Percentiles rank a stretch among this genome's conserved stretches.
These are phyloP conservation scores for Pangasianodon hypophthalmus DNA, from an alignment of 2,113 vertebrate genomes.

Conservation along the genomic window DNA sequence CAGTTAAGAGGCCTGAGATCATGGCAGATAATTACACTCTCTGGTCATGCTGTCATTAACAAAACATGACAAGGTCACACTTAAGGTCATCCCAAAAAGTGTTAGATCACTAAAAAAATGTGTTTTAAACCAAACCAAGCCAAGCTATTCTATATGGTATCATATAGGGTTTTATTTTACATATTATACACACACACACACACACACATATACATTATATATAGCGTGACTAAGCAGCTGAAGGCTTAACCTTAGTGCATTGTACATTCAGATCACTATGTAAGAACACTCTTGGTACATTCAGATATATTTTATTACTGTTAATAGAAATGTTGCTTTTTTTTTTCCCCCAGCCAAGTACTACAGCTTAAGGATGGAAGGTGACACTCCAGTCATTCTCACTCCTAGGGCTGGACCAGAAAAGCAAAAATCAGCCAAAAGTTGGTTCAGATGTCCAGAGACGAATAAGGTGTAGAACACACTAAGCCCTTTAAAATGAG, in stretches of 20 bases:
- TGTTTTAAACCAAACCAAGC: neutral
- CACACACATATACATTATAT: no score
- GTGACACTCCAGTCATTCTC: constrained; percentile 68
- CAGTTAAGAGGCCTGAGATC: neutral
- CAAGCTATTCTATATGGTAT: neutral
- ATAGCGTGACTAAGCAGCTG: neutral
- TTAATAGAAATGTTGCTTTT: neutral
- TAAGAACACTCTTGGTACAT: neutral
- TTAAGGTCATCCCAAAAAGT: neutral
- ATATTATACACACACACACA: no score
- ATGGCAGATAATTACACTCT: constrained; percentile 13
- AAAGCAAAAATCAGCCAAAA: constrained; percentile 74
- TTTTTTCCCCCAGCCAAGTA: constrained; percentile 77
- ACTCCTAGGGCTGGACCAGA: constrained; percentile 68
- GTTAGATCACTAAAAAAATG: neutral
- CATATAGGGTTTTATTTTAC: neutral
- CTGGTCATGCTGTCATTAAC: constrained; percentile 52
- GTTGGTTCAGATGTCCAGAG: constrained; percentile 85
- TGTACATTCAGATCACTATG: neutral
- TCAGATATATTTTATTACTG: neutral
- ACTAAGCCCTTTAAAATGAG: constrained; percentile 29
- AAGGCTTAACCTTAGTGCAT: neutral
- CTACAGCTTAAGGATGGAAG: constrained; percentile 81
- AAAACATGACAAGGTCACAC: constrained; percentile 31
- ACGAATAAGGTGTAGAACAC: neutral